Base-by-base conservation (phyloP, 1,140 invertebrate genomes). In the Coptotermes formosanus region DNA sequence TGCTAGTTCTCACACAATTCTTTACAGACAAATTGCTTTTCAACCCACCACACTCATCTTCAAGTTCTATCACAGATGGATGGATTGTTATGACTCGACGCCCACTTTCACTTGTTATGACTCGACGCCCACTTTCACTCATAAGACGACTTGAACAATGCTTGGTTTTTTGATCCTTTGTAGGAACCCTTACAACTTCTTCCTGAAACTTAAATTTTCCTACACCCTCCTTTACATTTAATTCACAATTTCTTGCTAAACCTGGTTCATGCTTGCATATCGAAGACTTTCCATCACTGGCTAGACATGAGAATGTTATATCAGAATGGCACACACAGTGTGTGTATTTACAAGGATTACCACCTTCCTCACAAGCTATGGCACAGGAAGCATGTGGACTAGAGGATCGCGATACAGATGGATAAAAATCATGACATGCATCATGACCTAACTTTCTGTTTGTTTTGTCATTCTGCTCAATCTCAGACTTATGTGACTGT, bases 31-130 rank as follows among this genome's bases (percentile, higher is more conserved):
- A n/a, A 21, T 84, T 30, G 7, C n/a, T 52, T 30, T 55, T 12
- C 30, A 32, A n/a, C 11, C 52, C 30, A 8, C 43, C 48, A 84
- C 30, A 32, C 19, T 52, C 83, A 84, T 59, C 48, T n/a, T 84
- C 83, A 23, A 84, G 83, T 52, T 84, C 83, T 52, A 84, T 84
- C n/a, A 84, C 45, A 84, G 52, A 84, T 25, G 83, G 52, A 30
- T 30, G 83, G n/a, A 52, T 25, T 25, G 83, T 84, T 48, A 84
- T 45, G 19, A 84, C 83, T 84, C 45, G 44, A 19, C n/a, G 3
- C 3, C 38, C 45, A 84, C 12, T 45, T 14, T 85, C n/a, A 38
- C 30, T 23, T 25, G 83, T 84, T 48, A 84, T 45, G 19, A 84
- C 83, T 84, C 45, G 44, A 19, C n/a, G 3, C 3, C 38, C 45